Evolutionary conservation across 2,797 vertebrate genomes (phyloP).

Genomic region (Manis crassicaudata): DNA sequence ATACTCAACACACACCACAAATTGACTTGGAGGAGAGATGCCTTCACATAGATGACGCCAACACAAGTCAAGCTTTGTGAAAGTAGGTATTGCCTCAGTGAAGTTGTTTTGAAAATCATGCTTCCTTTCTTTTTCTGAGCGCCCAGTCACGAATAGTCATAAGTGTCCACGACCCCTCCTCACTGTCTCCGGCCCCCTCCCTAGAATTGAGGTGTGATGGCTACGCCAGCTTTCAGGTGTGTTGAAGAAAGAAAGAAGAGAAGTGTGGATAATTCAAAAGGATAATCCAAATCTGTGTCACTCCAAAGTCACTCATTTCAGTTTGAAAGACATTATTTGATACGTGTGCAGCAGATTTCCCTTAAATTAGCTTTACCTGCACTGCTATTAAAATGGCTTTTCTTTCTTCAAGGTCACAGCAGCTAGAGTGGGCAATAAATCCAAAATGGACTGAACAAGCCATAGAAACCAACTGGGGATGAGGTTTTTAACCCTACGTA

Average conservation of each 20-base stretch:
- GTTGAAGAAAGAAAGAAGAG: constrained; percentile 32
- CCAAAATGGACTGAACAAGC: constrained; percentile 22
- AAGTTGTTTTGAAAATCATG: background rate
- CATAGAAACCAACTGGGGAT: background rate
- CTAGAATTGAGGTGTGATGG: background rate
- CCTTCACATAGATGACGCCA: background rate
- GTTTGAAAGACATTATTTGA: constrained; percentile 47
- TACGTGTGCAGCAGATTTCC: background rate
- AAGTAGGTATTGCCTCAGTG: background rate
- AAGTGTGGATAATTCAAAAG: background rate
- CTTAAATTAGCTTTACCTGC: constrained; percentile 52
- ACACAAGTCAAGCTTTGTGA: background rate
- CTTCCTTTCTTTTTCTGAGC: constrained; percentile 47
- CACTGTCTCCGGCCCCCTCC: background rate
- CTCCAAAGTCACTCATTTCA: constrained; percentile 36
- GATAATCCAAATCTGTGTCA: constrained; percentile 27
- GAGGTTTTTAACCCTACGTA: background rate
- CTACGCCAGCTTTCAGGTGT: constrained; percentile 16
- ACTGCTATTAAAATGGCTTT: constrained; percentile 50
- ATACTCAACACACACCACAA: constrained; percentile 1
- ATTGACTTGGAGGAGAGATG: background rate
- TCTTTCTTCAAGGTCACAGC: constrained; percentile 12
- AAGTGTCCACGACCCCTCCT: background rate
- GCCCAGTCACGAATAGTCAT: constrained; percentile 12
- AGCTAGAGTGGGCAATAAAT: constrained; percentile 28